Evolutionary conservation across 2,888 invertebrate genomes (phyloP).

Genomic region (Fissipunctia ypsillon): DNA sequence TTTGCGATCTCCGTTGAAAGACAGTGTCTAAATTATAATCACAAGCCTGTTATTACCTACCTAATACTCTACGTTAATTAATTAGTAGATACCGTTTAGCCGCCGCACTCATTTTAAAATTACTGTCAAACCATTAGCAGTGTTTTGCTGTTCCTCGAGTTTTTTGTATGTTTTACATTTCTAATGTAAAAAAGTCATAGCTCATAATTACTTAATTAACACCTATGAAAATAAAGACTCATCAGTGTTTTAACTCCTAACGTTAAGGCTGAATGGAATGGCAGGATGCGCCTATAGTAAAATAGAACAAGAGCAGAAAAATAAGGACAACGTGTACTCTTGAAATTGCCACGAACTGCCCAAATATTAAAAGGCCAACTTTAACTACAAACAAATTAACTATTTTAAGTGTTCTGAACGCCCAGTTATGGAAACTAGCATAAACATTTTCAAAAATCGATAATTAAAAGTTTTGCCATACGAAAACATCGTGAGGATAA

Average conservation of each 20-base stretch:
- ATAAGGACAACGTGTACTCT: background rate
- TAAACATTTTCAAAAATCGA: background rate
- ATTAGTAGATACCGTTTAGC: too few species aligned
- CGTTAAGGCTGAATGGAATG: background rate
- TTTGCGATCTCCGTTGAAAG: too few species aligned
- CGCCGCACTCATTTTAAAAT: background rate
- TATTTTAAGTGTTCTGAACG: constrained; percentile 15
- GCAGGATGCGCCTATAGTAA: too few species aligned
- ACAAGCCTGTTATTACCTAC: too few species aligned
- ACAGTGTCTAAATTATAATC: too few species aligned
- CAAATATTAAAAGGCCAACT: background rate
- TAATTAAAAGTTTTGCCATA: constrained; percentile 7
- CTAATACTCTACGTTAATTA: too few species aligned
- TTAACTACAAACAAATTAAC: constrained; percentile 9
- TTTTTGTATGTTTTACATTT: too few species aligned
- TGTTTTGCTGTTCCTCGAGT: too few species aligned
- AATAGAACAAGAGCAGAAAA: background rate
- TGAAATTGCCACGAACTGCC: background rate
- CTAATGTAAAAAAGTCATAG: background rate
- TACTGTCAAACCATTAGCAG: background rate
- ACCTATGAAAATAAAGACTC: background rate
- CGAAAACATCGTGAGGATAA: background rate
- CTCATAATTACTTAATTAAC: background rate
- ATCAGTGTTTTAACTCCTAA: background rate
- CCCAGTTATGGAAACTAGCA: too few species aligned